These are phyloP conservation scores for Actinopyga echinites DNA, from an alignment of 53 echinoderm and acorn worm species.

Conservation along the genomic window DNA sequence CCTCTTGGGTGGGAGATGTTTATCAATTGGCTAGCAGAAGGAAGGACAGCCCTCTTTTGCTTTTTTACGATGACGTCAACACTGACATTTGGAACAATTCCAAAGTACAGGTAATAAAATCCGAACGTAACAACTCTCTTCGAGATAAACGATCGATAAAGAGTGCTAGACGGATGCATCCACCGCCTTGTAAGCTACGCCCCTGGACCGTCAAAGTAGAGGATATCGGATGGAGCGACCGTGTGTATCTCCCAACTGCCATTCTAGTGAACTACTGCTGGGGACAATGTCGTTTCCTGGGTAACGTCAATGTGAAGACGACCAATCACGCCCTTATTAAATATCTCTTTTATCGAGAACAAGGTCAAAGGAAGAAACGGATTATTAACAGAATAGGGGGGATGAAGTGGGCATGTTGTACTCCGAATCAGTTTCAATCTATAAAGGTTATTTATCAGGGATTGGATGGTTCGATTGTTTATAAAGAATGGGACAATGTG, in stretches of 20 bases:
- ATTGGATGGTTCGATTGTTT: neutral
- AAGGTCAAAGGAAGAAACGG: neutral
- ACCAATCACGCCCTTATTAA: neutral
- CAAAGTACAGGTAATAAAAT: neutral
- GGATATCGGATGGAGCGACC: constrained; percentile 6
- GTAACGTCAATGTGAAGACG: neutral
- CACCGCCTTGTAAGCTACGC: neutral
- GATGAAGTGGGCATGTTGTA: neutral
- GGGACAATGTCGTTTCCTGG: neutral
- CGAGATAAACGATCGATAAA: neutral
- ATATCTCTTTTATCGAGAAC: neutral
- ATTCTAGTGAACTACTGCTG: neutral
- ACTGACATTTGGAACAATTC: neutral
- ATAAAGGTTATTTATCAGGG: neutral
- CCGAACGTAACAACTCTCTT: neutral
- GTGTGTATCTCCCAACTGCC: neutral
- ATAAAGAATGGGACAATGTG: neutral
- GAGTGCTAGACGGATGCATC: neutral
- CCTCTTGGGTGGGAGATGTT: neutral
- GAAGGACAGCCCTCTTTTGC: neutral
- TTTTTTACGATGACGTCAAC: constrained; percentile 4
- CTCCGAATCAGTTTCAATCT: neutral
- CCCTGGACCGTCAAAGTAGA: neutral
- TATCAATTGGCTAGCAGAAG: neutral
- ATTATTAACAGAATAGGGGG: neutral